A percentile compares a stretch with the other conserved stretches of the same genome.
phyloP scores from a whole-genome alignment of 2,888 invertebrate genomes.

The Sympetrum striolatum region DNA sequence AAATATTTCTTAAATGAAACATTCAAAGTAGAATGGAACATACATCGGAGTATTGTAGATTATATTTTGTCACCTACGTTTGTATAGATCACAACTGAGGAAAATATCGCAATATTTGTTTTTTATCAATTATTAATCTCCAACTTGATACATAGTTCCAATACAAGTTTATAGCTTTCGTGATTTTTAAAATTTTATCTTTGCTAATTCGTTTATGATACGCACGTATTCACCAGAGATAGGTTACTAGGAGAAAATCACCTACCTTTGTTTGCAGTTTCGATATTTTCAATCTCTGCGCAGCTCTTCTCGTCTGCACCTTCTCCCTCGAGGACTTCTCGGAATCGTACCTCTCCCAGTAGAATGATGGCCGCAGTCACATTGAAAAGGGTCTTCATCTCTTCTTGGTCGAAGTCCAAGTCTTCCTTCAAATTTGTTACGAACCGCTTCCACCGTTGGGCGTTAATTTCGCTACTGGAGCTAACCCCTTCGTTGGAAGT shows the following conservation, averaged over 20 bases:
- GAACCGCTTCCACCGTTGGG: constrained; percentile 15
- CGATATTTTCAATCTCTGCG: constrained; percentile 77
- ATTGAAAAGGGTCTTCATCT: constrained; percentile 74
- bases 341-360: constrained; percentile 81
- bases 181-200: too few relatives aligned
- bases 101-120: too few relatives aligned
- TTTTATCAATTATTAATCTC: too few relatives aligned
- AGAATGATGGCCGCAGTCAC: constrained; percentile 77
- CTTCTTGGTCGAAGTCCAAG: constrained; percentile 75
- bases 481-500: constrained; percentile 51
- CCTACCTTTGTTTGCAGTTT: constrained; percentile 68
- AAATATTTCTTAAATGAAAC: too few relatives aligned
- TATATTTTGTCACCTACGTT: too few relatives aligned
- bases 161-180: too few relatives aligned
- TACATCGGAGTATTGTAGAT: too few relatives aligned
- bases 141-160: too few relatives aligned
- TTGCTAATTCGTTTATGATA: background rate
- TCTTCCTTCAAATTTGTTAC: constrained; percentile 33
- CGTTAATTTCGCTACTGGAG: constrained; percentile 65
- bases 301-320: constrained; percentile 63
- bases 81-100: too few relatives aligned
- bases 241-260: too few relatives aligned
- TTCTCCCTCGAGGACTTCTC: constrained; percentile 57
- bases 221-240: too few relatives aligned
- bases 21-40: too few relatives aligned